Percentiles rank a stretch among this genome's conserved stretches.
phyloP scores from a whole-genome alignment of 1,140 invertebrate genomes.

The Psilanteris sp. region DNA sequence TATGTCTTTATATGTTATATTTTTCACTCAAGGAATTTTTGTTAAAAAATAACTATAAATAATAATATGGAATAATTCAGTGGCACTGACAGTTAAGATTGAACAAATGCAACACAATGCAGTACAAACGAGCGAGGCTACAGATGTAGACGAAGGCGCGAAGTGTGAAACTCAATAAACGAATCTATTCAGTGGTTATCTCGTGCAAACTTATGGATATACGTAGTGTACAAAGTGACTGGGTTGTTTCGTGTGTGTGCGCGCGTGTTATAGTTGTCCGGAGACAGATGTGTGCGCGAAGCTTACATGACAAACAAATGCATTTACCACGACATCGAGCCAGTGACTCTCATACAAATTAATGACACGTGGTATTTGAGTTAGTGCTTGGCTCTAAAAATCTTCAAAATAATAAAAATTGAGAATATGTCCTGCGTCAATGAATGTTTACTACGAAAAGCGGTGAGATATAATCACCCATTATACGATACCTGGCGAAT shows the following conservation, averaged over 20 bases:
- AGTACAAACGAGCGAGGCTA: slow-evolving; percentile 12
- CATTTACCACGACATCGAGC: slow-evolving; percentile 43
- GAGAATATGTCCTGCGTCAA: no score
- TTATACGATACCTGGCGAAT: no score
- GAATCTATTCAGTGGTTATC: slow-evolving; percentile 74
- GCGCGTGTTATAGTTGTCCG: slow-evolving; percentile 36
- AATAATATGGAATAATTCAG: slow-evolving; percentile 11
- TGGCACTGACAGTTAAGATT: slow-evolving; percentile 11
- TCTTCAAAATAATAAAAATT: no score
- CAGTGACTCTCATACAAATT: slow-evolving; percentile 55
- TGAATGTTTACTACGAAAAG: no score
- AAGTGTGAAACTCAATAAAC: slow-evolving; percentile 73
- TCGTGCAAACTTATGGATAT: slow-evolving; percentile 70
- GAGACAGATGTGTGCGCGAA: slow-evolving; percentile 51
- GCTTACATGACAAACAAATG: slow-evolving; percentile 46
- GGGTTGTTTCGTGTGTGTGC: slow-evolving; percentile 38
- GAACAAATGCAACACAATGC: slow-evolving; percentile 24
- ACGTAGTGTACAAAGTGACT: slow-evolving; percentile 53
- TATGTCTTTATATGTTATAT: no score
- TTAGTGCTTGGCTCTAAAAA: no score
- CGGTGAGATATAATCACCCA: no score
- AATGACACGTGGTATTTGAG: no score
- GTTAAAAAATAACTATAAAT: not conserved
- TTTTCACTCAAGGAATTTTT: no score
- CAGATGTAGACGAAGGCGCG: slow-evolving; percentile 42